Evolutionary conservation across 2,797 vertebrate genomes (phyloP), one percentile per base, ranked within the genome.

Genomic region (Pelobates cultripes): DNA sequence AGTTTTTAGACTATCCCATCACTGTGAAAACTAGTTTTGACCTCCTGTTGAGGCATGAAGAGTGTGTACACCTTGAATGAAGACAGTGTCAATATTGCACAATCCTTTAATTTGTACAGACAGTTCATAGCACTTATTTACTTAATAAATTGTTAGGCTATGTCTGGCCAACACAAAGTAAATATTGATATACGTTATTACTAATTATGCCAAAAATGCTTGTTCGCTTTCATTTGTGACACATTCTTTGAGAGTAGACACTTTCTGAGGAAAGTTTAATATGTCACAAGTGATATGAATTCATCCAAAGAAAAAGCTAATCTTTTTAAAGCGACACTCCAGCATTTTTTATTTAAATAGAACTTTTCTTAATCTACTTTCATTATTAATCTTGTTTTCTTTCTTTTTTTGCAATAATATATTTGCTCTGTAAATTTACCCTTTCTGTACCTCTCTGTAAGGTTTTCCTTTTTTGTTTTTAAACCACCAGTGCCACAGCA

Each of bases 121-220:
- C 81, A 78, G 70, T 69, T 68, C 75, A 69, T 66, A 51, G 70
- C 70, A 73, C 47, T 51, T 69, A 63, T 71, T 73, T 51, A 68
- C 63, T 55, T 78, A 73, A 78, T 42, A 78, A 78, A 78, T 78
- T 61, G 14, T 83, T 83, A 74, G 14, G 70, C 51, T 69, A 63
- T 78, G 81, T 83, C 75, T 83, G 75, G 75, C 64, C 60, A 69
- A 51, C 63, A 73, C 63, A 83, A 83, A 78, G 43, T 70, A 83
- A 78, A 78, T 76, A 81, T 81, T 81, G 80, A 78, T 83, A 74
- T 53, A 70, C 57, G 68, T 83, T 63, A 73, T 70, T 76, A 76
- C 40, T 67, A 55, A 7, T 77, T 77, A 55, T 63, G 80, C 70
- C 63, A 69, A 69, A 77, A 73, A 67, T 47, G 60, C 42, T 60